A percentile compares a stretch with the other conserved stretches of the same genome.
phyloP scores from a whole-genome alignment of 2,888 invertebrate species.

The Trichogramma dendrolimi region DNA sequence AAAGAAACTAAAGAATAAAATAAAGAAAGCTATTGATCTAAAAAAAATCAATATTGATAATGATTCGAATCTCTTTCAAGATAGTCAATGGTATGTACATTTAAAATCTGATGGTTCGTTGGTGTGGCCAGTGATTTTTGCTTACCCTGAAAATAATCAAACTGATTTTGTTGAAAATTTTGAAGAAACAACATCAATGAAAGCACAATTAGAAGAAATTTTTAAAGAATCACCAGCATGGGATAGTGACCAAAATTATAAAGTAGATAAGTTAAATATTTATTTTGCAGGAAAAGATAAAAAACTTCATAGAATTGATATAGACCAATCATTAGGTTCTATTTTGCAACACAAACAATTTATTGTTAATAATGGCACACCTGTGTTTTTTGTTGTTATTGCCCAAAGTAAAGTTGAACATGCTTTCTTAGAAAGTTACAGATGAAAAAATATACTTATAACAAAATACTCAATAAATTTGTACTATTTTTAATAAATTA shows the following conservation, averaged over 20 bases:
- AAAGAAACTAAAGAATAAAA: too few species aligned
- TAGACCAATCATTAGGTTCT: slow-evolving; percentile 58
- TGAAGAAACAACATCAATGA: slow-evolving; percentile 65
- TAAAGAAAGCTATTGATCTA: slow-evolving; percentile 51
- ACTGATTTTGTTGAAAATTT: slow-evolving; percentile 84
- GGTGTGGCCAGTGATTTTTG: slow-evolving; percentile 82
- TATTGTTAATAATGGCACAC: slow-evolving; percentile 63
- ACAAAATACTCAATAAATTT: neutral
- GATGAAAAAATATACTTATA: neutral
- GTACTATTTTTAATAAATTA: too few species aligned
- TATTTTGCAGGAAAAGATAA: slow-evolving; percentile 70
- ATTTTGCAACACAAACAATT: slow-evolving; percentile 60
- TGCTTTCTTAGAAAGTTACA: slow-evolving; percentile 50
- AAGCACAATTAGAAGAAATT: slow-evolving; percentile 61
- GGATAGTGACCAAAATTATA: slow-evolving; percentile 68
- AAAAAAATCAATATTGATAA: slow-evolving; percentile 54
- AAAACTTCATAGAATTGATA: slow-evolving; percentile 59
- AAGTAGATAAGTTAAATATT: slow-evolving; percentile 59
- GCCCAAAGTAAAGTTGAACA: slow-evolving; percentile 59
- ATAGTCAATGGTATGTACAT: slow-evolving; percentile 63
- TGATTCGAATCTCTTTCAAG: slow-evolving; percentile 64
- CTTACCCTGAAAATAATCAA: slow-evolving; percentile 83
- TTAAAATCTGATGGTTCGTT: slow-evolving; percentile 60
- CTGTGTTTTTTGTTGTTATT: slow-evolving; percentile 62
- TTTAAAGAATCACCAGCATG: slow-evolving; percentile 69